Conservation (phyloP, 2,888 invertebrate genomes). For the Apantesis nais region DNA sequence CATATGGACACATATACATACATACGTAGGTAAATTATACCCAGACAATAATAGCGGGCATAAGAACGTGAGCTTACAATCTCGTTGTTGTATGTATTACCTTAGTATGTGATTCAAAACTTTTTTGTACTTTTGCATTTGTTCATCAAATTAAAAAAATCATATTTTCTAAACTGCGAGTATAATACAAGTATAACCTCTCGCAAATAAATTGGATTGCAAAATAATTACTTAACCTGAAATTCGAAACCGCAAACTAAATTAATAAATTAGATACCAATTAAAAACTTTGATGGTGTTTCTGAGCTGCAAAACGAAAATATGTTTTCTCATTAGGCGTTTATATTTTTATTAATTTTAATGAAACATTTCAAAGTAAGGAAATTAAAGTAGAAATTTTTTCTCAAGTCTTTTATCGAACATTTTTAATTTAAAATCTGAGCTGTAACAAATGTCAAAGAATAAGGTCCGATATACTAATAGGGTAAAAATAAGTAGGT, state of each 20-base stretch:
- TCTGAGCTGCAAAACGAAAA: neutral
- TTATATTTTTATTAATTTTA: neutral
- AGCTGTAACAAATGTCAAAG: no score
- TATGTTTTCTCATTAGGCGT: neutral
- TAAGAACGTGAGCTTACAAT: no score
- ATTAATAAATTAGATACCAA: conserved; percentile 6
- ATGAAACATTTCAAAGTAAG: neutral
- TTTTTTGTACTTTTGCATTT: neutral
- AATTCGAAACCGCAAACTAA: neutral
- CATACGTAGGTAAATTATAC: no score
- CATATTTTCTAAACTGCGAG: neutral
- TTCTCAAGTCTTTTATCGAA: no score
- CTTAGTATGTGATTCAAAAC: neutral
- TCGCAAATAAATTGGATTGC: neutral
- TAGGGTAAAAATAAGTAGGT: no score
- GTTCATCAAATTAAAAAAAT: neutral
- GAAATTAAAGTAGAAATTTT: neutral
- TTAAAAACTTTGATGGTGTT: neutral
- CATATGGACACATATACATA: no score
- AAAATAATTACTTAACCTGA: conserved; percentile 8
- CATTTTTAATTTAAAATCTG: no score
- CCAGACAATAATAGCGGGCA: no score
- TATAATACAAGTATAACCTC: neutral
- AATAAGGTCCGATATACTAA: no score
- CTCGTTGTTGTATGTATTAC: no score